phyloP scores from a whole-genome alignment of 2,113 vertebrate species.

The Zosterops pallidus region DNA sequence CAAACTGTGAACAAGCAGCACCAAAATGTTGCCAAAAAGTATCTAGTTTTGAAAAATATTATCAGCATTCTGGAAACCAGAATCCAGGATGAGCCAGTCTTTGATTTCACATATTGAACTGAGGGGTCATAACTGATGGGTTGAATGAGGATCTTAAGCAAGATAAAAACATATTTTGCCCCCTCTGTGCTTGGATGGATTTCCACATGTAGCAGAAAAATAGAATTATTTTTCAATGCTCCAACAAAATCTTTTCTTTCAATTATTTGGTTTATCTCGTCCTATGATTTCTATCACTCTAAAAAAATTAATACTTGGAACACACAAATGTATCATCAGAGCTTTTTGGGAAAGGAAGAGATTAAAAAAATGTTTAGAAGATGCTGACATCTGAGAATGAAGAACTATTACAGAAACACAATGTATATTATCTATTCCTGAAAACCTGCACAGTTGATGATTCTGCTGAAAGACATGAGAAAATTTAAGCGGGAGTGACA shows the following conservation, averaged over 20 bases:
- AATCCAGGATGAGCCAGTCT: background rate
- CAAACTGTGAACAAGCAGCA: background rate
- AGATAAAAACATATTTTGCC: rapidly evolving
- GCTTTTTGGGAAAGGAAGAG: background rate
- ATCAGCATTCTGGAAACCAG: background rate
- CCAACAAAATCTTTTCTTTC: background rate
- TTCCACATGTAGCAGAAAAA: background rate
- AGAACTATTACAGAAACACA: background rate
- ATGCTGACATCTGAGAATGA: background rate
- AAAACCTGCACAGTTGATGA: background rate
- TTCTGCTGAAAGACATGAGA: background rate
- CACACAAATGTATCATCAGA: background rate
- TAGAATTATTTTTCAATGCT: background rate
- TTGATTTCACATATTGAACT: background rate
- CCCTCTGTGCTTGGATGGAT: background rate
- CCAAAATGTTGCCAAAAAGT: background rate
- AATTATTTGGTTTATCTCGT: background rate
- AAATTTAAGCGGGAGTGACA: rapidly evolving
- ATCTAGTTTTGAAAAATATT: background rate
- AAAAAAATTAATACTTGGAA: background rate
- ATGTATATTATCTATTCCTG: background rate
- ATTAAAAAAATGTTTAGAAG: background rate
- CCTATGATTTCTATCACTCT: background rate
- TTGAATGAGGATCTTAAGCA: background rate
- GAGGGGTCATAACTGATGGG: background rate